These are phyloP conservation scores for Calidris pugnax DNA, from an alignment of 2,113 vertebrate species.

Conservation along the genomic window DNA sequence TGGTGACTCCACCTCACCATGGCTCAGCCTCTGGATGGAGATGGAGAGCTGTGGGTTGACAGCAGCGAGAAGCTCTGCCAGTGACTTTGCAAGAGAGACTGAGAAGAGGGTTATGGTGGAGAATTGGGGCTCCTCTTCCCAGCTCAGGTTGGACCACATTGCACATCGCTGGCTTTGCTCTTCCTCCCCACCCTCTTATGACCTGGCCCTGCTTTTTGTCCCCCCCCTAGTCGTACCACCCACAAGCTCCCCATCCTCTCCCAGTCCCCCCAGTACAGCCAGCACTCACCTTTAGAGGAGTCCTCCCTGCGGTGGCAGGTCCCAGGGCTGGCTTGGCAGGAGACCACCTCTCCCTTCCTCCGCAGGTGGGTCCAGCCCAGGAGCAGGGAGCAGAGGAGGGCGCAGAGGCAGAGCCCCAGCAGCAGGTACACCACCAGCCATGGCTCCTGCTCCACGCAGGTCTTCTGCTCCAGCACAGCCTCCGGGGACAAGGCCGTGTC, in stretches of 20 bases:
- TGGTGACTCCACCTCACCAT: background rate
- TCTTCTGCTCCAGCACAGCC: background rate
- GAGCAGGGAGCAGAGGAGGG: slow-evolving; percentile 75
- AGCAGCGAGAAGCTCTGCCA: background rate
- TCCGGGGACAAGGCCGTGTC: background rate
- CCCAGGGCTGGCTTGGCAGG: background rate
- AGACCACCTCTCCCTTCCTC: slow-evolving; percentile 31
- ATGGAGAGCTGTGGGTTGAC: fast-evolving
- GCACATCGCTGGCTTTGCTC: fast-evolving
- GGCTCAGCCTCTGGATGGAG: background rate
- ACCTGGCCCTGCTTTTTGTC: background rate
- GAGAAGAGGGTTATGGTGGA: fast-evolving
- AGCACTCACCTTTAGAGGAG: slow-evolving; percentile 70
- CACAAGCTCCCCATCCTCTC: background rate
- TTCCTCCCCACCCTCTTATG: fast-evolving
- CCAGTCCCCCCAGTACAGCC: background rate
- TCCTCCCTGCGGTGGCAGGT: background rate
- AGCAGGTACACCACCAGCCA: slow-evolving; percentile 72
- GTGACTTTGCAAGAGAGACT: background rate
- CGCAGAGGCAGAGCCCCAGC: slow-evolving; percentile 76
- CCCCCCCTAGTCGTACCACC: background rate
- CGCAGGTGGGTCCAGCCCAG: slow-evolving; percentile 76
- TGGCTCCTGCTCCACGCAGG: slow-evolving; percentile 35
- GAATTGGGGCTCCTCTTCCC: background rate
- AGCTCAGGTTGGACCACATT: fast-evolving